Percentiles rank a stretch among this genome's conserved stretches.
Evolutionary conservation across 1,140 invertebrate species (phyloP).

Genomic region (Hydropsyche tenuis): DNA sequence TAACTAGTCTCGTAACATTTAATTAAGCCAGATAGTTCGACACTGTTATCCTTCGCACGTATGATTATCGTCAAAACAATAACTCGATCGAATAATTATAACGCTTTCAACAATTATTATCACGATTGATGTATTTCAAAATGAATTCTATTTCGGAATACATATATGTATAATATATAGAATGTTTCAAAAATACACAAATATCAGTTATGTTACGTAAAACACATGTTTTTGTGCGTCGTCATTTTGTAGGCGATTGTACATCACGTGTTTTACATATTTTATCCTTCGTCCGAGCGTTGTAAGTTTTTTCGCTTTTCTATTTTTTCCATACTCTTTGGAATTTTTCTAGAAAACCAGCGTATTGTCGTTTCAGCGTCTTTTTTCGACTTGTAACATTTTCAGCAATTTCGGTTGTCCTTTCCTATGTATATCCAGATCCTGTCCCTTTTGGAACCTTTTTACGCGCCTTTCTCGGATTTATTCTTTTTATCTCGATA

Average conservation of each 20-base stretch:
- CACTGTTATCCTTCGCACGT: too few relatives aligned
- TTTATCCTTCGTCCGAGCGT: constrained; percentile 5
- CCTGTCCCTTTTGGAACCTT: background rate
- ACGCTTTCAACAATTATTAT: too few relatives aligned
- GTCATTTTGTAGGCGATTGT: background rate
- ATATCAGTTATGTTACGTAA: too few relatives aligned
- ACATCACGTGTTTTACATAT: constrained; percentile 9
- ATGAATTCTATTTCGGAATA: too few relatives aligned
- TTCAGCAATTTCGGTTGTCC: constrained; percentile 17
- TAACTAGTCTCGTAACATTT: too few relatives aligned
- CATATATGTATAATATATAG: too few relatives aligned
- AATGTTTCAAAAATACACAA: too few relatives aligned
- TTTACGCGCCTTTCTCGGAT: background rate
- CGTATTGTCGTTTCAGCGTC: constrained; percentile 8
- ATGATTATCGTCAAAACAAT: too few relatives aligned
- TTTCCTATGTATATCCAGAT: background rate
- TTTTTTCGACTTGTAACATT: constrained; percentile 18
- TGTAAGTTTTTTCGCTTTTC: background rate
- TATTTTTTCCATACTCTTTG: background rate
- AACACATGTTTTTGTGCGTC: too few relatives aligned
- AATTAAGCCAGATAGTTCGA: too few relatives aligned
- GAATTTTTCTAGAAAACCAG: constrained; percentile 10
- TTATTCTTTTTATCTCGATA: background rate
- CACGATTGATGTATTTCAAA: too few relatives aligned
- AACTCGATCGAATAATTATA: too few relatives aligned